These are phyloP conservation scores for Cynaeus angustus DNA, from an alignment of 2,888 invertebrate genomes.

Conservation along the genomic window DNA sequence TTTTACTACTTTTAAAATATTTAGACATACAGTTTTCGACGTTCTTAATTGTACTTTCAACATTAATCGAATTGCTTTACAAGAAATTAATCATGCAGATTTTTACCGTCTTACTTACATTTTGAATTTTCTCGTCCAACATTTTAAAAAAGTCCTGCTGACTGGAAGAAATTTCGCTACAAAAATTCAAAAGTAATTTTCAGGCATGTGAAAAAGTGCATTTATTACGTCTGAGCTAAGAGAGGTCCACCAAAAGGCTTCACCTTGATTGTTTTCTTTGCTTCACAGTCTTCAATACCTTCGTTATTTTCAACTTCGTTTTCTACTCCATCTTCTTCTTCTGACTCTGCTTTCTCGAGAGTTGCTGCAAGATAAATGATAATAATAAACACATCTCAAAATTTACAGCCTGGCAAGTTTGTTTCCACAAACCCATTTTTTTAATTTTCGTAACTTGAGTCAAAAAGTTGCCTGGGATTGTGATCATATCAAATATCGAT, in stretches of 20 bases:
- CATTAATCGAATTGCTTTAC: too few relatives aligned
- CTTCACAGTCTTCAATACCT: constrained; percentile 64
- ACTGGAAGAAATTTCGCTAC: constrained; percentile 90
- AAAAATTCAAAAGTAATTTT: constrained; percentile 65
- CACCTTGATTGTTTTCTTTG: constrained; percentile 66
- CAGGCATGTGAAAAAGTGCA: neutral
- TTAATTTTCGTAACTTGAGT: too few relatives aligned
- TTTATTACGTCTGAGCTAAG: constrained; percentile 67
- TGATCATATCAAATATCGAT: too few relatives aligned
- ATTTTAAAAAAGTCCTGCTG: constrained; percentile 95
- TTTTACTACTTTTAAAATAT: too few relatives aligned
- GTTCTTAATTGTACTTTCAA: too few relatives aligned
- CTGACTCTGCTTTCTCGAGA: constrained; percentile 65
- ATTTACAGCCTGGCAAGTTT: too few relatives aligned
- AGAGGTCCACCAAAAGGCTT: constrained; percentile 68
- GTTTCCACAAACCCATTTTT: too few relatives aligned
- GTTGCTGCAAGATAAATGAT: constrained; percentile 63
- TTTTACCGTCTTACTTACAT: too few relatives aligned
- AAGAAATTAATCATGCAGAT: too few relatives aligned
- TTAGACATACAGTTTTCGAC: too few relatives aligned
- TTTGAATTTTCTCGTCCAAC: constrained; percentile 94
- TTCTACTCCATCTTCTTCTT: constrained; percentile 63
- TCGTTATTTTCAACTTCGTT: constrained; percentile 62
- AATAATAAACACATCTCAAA: too few relatives aligned
- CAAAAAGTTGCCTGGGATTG: too few relatives aligned